Base-by-base conservation (phyloP, 2,797 vertebrate genomes). In the Morus bassanus region DNA sequence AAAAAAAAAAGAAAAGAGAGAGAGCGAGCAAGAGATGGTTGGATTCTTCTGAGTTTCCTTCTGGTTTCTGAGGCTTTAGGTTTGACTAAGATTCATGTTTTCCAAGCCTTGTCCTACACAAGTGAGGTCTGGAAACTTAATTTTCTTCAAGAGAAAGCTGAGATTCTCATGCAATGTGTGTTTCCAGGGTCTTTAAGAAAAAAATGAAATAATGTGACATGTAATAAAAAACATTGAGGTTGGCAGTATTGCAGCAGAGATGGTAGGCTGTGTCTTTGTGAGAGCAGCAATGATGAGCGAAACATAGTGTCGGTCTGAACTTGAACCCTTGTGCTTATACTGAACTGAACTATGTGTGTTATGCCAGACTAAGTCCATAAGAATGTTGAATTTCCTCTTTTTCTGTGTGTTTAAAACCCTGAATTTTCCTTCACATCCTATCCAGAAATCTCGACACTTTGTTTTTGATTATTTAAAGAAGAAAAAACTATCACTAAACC, bases 21-120 rank as follows among this genome's bases (percentile, higher is more conserved):
- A 14, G 2, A 57, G 7, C 69, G 7, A 16, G 6, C 37, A 28
- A 54, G 8, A 56, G 0, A 28, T 8, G 3, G 6, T 30, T 81
- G 21, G 16, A 46, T 72, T 73, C 11, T 50, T 61, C 56, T 68
- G 48, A 74, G 31, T 89, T 93, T 84, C 73, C 46, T 86, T 93
- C 43, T 94, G 78, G 28, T 78, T 88, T 93, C 60, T 85, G 53
- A 68, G 33, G 41, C 13, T 78, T 88, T 68, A 64, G 24, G 13
- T 64, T 92, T 95, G 75, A 83, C 64, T 64, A 50, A 78, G 56
- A 63, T 68, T 94, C 78, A 61, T 88, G 89, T 94, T 93, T 95
- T 95, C 73, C 91, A 76, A 88, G 30, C 33, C 46, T 68, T 93
- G 61, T 91, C 37, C 54, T 78, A 59, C 54, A 84, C 69, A 11